Conservation (phyloP, 2,113 vertebrate genomes). For the Dolichotis patagonum region DNA sequence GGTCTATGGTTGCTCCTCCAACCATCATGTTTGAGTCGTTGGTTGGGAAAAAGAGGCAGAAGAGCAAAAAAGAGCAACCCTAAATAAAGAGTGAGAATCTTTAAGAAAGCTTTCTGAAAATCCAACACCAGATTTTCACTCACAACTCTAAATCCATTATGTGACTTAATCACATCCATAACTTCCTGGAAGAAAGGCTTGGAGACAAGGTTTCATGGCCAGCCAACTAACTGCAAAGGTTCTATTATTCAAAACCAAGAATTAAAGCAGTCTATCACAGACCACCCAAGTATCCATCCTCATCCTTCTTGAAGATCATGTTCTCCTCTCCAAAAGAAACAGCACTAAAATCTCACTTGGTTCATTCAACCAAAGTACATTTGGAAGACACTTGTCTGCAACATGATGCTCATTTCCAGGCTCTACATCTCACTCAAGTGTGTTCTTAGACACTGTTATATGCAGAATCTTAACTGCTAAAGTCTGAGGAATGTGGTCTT, state of each 20-base stretch:
- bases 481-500: background rate
- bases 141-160: background rate
- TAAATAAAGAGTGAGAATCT: background rate
- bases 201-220: background rate
- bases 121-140: background rate
- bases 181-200: background rate
- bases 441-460: background rate
- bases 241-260: background rate
- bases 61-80: background rate
- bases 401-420: background rate
- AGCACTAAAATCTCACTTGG: background rate
- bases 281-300: background rate
- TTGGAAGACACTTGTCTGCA: background rate
- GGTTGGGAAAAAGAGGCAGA: background rate
- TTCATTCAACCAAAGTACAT: background rate
- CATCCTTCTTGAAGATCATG: background rate
- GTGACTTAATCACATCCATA: background rate
- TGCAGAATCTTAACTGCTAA: background rate
- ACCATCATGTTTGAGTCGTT: background rate
- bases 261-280: background rate
- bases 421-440: background rate
- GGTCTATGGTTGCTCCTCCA: background rate
- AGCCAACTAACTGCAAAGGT: background rate
- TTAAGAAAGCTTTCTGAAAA: conserved; percentile 14
- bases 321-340: background rate